Evolutionary conservation across 2,113 vertebrate genomes (phyloP).

Genomic region (Tursiops truncatus): DNA sequence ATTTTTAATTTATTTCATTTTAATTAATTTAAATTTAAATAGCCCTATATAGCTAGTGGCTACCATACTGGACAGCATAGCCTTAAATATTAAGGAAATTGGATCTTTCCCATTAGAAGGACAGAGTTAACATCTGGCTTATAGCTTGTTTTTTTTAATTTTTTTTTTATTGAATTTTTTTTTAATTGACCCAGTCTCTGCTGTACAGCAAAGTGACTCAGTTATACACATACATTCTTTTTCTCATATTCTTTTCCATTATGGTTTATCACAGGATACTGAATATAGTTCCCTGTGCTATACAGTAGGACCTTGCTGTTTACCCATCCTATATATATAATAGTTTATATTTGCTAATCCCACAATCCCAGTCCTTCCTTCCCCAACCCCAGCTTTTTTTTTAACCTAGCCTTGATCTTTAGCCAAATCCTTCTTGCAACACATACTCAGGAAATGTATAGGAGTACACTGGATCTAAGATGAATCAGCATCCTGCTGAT

Average conservation of each 20-base stretch:
- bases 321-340: too few relatives aligned
- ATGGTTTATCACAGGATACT: too few relatives aligned
- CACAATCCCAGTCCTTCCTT: too few relatives aligned
- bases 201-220: too few relatives aligned
- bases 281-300: too few relatives aligned
- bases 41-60: not conserved
- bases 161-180: too few relatives aligned
- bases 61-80: not conserved
- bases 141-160: not conserved
- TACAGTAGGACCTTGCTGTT: too few relatives aligned
- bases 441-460: not conserved
- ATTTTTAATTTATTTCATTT: constrained; percentile 2
- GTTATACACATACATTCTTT: too few relatives aligned
- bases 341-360: too few relatives aligned
- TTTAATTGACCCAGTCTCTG: too few relatives aligned
- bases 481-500: not conserved
- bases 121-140: not conserved
- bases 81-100: not conserved
- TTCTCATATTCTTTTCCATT: too few relatives aligned
- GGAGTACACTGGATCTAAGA: not conserved
- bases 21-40: constrained; percentile 26
- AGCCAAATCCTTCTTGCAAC: not conserved
- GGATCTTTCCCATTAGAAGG: not conserved
- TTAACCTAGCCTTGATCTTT: not conserved
- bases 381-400: not conserved